Evolutionary conservation across 1,140 invertebrate genomes (phyloP).

Genomic region (Brachionus manjavacas): DNA sequence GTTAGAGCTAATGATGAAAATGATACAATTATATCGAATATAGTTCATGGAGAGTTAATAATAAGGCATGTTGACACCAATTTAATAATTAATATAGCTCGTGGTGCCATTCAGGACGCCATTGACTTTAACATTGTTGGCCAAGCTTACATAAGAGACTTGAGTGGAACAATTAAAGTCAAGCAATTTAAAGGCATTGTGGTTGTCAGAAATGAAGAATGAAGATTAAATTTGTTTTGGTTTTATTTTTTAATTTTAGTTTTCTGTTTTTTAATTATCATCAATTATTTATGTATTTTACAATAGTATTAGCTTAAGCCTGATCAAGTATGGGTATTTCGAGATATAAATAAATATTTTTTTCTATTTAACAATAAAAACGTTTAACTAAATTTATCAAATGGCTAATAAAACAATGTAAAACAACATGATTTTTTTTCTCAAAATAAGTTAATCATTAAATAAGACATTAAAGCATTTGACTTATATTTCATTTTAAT

Average conservation of each 20-base stretch:
- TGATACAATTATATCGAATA: conserved; percentile 37
- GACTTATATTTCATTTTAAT: too few relatives aligned
- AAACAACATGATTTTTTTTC: too few relatives aligned
- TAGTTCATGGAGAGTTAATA: conserved; percentile 11
- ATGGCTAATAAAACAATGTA: background rate
- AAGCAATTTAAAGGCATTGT: conserved; percentile 40
- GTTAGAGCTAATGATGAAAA: conserved; percentile 27
- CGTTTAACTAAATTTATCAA: background rate
- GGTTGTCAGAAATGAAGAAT: conserved; percentile 33
- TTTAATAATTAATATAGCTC: conserved; percentile 32
- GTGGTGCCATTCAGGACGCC: conserved; percentile 4
- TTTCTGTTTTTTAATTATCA: background rate
- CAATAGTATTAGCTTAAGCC: background rate
- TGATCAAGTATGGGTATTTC: background rate
- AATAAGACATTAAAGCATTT: too few relatives aligned
- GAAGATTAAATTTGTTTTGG: background rate
- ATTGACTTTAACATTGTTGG: conserved; percentile 32
- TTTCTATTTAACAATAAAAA: background rate
- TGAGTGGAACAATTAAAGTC: conserved; percentile 29
- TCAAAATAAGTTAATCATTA: too few relatives aligned
- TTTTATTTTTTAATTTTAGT: conserved; percentile 19
- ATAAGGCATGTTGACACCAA: conserved; percentile 39
- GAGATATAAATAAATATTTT: background rate
- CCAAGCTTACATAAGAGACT: conserved; percentile 30
- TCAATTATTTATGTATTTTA: conserved; percentile 14